Percentiles rank a stretch among this genome's conserved stretches.
phyloP scores from a whole-genome alignment of 2,797 vertebrate genomes.

The Botia almorhae region DNA sequence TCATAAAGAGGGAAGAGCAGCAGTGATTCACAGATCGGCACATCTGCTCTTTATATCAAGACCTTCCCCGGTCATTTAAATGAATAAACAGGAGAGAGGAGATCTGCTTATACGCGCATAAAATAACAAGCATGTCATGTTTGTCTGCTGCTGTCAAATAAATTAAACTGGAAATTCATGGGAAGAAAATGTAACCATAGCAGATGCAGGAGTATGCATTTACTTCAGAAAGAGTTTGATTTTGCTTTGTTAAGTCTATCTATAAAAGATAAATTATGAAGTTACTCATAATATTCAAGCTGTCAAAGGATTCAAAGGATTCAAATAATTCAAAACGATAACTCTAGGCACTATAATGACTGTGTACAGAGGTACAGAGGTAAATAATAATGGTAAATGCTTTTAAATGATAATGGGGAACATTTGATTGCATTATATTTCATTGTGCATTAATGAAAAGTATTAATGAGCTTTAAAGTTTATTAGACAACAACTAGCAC shows the following conservation, averaged over 20 bases:
- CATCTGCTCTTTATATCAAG: slow-evolving; percentile 30
- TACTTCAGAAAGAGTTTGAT: background rate
- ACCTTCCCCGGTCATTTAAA: slow-evolving; percentile 3
- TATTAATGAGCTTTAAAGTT: background rate
- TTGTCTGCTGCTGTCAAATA: slow-evolving; percentile 5
- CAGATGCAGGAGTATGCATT: background rate
- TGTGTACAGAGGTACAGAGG: too few relatives aligned
- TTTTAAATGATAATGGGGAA: too few relatives aligned
- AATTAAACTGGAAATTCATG: background rate
- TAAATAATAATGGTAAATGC: too few relatives aligned
- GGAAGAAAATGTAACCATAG: background rate
- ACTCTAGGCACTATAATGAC: too few relatives aligned
- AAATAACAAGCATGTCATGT: slow-evolving; percentile 11
- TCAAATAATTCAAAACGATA: too few relatives aligned
- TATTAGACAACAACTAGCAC: background rate
- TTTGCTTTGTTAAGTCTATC: too few relatives aligned
- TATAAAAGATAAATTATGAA: too few relatives aligned
- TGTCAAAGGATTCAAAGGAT: too few relatives aligned
- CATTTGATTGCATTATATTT: too few relatives aligned
- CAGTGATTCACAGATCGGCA: background rate
- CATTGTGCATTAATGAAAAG: background rate
- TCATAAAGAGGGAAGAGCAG: background rate
- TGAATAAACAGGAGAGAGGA: slow-evolving; percentile 5
- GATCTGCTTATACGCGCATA: background rate
- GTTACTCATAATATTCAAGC: too few relatives aligned